Conservation (phyloP, 2,888 invertebrate genomes). For the Microchrysa polita region DNA sequence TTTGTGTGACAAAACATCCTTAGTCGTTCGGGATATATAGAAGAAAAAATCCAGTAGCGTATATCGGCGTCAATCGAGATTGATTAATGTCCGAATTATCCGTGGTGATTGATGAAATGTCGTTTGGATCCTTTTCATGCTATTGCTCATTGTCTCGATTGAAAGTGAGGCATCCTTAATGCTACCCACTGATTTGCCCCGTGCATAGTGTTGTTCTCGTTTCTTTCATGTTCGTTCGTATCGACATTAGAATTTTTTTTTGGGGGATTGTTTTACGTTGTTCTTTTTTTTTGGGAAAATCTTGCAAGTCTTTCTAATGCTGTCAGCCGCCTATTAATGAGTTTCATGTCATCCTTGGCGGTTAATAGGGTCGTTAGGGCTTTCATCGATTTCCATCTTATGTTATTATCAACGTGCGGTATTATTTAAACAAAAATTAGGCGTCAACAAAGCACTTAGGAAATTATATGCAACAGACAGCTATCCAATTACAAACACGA, state of each 20-base stretch:
- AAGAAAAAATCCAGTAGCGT: constrained; percentile 23
- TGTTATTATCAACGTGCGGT: too few relatives aligned
- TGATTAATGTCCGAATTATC: constrained; percentile 55
- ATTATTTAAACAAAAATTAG: too few relatives aligned
- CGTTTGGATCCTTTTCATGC: constrained; percentile 52
- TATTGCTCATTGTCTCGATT: constrained; percentile 43
- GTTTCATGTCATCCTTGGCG: too few relatives aligned
- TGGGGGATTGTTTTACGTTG: not conserved
- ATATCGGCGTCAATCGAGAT: constrained; percentile 51
- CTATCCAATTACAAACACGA: too few relatives aligned
- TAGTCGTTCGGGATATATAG: too few relatives aligned
- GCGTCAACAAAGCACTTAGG: too few relatives aligned
- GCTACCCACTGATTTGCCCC: not conserved
- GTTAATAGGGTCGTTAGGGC: too few relatives aligned
- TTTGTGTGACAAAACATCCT: constrained; percentile 3
- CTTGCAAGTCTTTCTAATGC: too few relatives aligned
- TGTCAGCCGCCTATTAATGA: too few relatives aligned
- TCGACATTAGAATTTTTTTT: not conserved
- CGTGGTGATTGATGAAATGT: constrained; percentile 55
- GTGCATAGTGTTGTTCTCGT: not conserved
- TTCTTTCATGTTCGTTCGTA: not conserved
- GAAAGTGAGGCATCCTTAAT: constrained; percentile 29
- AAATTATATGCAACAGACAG: too few relatives aligned
- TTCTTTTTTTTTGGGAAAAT: not conserved
- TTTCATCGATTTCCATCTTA: too few relatives aligned